Percentiles rank a stretch among this genome's conserved stretches.
Conservation (phyloP, 1,140 invertebrate species). For the Anastatus disparis region DNA sequence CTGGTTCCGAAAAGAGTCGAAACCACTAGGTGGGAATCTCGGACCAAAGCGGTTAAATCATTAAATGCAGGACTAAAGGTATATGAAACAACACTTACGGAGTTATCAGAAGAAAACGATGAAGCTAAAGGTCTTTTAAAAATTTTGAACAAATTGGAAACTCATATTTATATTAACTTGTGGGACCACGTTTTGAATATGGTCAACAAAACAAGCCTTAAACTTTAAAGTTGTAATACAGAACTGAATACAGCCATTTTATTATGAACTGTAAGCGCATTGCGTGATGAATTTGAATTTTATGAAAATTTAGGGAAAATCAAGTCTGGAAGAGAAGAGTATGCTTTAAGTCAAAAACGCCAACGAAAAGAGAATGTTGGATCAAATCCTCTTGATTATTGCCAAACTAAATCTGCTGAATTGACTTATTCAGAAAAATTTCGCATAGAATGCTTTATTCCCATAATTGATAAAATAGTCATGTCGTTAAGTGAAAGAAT, state of each 20-base stretch:
- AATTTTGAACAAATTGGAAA: neutral
- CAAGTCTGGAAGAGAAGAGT: too few relatives aligned
- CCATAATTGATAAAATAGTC: neutral
- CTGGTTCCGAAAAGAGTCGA: neutral
- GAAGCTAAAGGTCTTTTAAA: neutral
- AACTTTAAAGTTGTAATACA: neutral
- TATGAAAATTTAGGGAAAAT: neutral
- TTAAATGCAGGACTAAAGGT: neutral
- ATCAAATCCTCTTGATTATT: slow-evolving; percentile 3
- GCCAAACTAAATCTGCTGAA: neutral
- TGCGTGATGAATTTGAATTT: neutral
- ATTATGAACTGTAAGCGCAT: neutral
- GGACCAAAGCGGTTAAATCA: neutral
- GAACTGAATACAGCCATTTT: neutral
- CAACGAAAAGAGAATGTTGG: neutral
- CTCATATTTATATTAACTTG: neutral
- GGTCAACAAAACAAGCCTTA: neutral
- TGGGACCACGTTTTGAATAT: neutral
- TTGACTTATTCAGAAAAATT: neutral
- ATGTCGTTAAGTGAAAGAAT: neutral
- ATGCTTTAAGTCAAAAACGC: neutral
- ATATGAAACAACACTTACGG: neutral
- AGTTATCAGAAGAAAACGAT: neutral
- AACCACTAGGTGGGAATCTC: neutral
- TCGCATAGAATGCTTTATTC: neutral